These are phyloP conservation scores for Chymomyza caudatula DNA, from an alignment of 2,888 invertebrate genomes.

Conservation along the genomic window DNA sequence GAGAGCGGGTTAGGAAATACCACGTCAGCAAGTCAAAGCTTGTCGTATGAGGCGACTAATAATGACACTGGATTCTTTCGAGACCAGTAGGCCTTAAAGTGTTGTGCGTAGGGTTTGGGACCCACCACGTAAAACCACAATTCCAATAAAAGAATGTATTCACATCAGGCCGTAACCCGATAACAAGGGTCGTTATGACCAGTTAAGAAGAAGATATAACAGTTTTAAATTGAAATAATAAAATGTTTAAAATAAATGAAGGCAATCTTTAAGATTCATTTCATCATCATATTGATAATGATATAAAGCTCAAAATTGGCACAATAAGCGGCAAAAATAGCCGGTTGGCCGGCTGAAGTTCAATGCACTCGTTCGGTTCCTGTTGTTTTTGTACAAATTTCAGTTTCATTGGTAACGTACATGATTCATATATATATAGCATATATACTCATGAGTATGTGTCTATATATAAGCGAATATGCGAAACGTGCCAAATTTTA, in stretches of 20 bases:
- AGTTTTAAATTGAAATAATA: conserved; percentile 18
- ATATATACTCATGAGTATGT: neutral
- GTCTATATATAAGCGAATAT: neutral
- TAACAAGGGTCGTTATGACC: no score
- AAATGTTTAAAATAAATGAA: conserved; percentile 3
- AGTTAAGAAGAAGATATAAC: no score
- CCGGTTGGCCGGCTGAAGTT: conserved; percentile 29
- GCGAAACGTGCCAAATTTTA: conserved; percentile 67
- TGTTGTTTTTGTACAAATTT: conserved; percentile 33
- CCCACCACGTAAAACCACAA: no score
- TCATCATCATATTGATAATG: conserved; percentile 11
- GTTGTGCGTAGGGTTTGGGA: no score
- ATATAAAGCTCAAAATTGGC: conserved; percentile 13
- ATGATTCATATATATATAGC: neutral
- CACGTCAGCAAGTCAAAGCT: no score
- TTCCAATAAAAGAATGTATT: no score
- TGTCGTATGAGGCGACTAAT: no score
- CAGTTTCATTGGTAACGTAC: conserved; percentile 24
- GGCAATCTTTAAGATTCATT: conserved; percentile 36
- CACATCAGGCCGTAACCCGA: no score
- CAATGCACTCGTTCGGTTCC: conserved; percentile 41
- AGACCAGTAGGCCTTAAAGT: no score
- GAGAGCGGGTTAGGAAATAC: no score
- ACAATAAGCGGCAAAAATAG: conserved; percentile 44
- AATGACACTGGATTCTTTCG: no score